These are phyloP conservation scores for Tryphoninae sp. DNA, from an alignment of 2,888 invertebrate genomes.

Conservation along the genomic window DNA sequence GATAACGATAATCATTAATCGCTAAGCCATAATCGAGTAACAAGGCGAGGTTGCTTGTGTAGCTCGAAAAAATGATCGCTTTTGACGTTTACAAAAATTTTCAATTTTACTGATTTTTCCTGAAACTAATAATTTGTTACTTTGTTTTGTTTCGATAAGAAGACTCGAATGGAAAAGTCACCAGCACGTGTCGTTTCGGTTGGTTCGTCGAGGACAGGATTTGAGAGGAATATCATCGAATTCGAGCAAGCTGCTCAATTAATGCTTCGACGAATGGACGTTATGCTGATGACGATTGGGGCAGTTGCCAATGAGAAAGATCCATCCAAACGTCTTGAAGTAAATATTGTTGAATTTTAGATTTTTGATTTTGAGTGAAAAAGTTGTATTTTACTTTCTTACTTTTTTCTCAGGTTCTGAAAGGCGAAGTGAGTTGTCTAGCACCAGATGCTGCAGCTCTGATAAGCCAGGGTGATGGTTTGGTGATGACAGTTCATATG, in stretches of 20 bases:
- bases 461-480: constrained; percentile 89
- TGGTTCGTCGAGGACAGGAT: constrained; percentile 77
- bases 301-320: constrained; percentile 84
- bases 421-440: constrained; percentile 85
- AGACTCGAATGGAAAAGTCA: constrained; percentile 59
- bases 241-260: constrained; percentile 82
- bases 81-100: neutral
- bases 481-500: constrained; percentile 87
- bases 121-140: neutral
- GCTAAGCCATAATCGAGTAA: neutral
- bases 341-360: constrained; percentile 67
- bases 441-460: constrained; percentile 90
- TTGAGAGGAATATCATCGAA: constrained; percentile 80
- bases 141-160: constrained; percentile 5
- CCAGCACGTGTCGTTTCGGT: constrained; percentile 61
- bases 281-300: constrained; percentile 84
- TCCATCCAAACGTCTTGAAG: constrained; percentile 85
- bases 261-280: constrained; percentile 84
- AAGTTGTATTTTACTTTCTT: neutral
- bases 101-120: neutral
- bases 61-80: neutral
- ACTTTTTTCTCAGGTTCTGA: constrained; percentile 82
- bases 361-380: no score
- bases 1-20: neutral
- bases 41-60: neutral